A percentile compares a stretch with the other conserved stretches of the same genome.
phyloP scores from a whole-genome alignment of 2,113 vertebrate genomes.

The Microcebus murinus region DNA sequence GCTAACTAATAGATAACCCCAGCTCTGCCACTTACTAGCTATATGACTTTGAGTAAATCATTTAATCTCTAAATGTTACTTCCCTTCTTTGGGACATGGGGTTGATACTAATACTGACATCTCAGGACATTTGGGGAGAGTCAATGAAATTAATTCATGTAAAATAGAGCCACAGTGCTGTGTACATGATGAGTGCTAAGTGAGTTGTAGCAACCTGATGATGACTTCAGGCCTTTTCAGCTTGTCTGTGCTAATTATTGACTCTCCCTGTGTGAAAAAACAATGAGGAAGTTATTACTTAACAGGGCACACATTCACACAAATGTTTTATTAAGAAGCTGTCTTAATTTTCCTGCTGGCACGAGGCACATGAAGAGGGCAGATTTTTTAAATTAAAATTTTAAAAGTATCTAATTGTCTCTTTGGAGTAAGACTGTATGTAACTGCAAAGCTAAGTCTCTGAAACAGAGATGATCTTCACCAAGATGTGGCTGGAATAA shows the following conservation, averaged over 20 bases:
- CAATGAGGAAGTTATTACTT: slow-evolving; percentile 60
- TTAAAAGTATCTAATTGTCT: slow-evolving; percentile 31
- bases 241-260: slow-evolving; percentile 61
- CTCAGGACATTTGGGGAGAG: background rate
- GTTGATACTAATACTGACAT: background rate
- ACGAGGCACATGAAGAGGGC: slow-evolving; percentile 60
- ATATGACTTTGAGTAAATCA: background rate
- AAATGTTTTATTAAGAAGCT: slow-evolving; percentile 79
- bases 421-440: slow-evolving; percentile 43
- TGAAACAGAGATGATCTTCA: slow-evolving; percentile 46
- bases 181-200: too few species aligned
- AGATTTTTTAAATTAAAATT: slow-evolving; percentile 57
- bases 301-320: slow-evolving; percentile 57
- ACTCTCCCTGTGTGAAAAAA: slow-evolving; percentile 59
- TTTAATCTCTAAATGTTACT: background rate
- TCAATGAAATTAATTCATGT: background rate
- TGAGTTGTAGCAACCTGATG: background rate
- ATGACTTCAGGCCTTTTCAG: background rate
- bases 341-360: slow-evolving; percentile 59
- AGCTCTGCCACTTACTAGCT: background rate
- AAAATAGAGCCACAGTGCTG: background rate
- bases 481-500: slow-evolving; percentile 30
- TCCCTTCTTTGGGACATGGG: background rate
- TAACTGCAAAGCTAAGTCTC: slow-evolving; percentile 13
- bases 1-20: background rate